These are phyloP conservation scores for Drosophila nikananu DNA, from an alignment of 1,140 invertebrate genomes.

Conservation along the genomic window DNA sequence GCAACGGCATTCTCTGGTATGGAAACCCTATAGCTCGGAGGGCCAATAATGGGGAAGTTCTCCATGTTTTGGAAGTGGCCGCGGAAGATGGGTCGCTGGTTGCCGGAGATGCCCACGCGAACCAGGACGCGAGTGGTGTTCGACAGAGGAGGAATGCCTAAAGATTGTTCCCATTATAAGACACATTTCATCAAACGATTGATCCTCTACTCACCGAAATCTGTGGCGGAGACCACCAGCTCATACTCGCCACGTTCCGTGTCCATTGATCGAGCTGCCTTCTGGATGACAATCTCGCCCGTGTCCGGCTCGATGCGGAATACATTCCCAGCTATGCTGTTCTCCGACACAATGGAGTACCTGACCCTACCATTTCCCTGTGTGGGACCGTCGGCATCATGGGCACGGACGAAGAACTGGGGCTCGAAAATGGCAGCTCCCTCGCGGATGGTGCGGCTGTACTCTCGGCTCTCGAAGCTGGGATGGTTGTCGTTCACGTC, in stretches of 20 bases:
- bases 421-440: slow-evolving; percentile 90
- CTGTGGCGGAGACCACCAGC: slow-evolving; percentile 89
- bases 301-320: slow-evolving; percentile 88
- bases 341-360: slow-evolving; percentile 90
- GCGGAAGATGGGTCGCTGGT: slow-evolving; percentile 91
- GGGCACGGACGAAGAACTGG: slow-evolving; percentile 90
- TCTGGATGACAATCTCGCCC: slow-evolving; percentile 89
- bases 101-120: slow-evolving; percentile 91
- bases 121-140: slow-evolving; percentile 89
- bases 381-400: slow-evolving; percentile 89
- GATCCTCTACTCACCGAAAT: slow-evolving; percentile 86
- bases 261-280: slow-evolving; percentile 89
- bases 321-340: slow-evolving; percentile 88
- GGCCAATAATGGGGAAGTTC: slow-evolving; percentile 86
- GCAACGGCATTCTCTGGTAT: slow-evolving; percentile 90
- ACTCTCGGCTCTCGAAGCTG: slow-evolving; percentile 90
- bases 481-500: slow-evolving; percentile 95
- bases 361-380: slow-evolving; percentile 89
- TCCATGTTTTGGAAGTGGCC: slow-evolving; percentile 88
- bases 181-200: not conserved
- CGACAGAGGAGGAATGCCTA: slow-evolving; percentile 87
- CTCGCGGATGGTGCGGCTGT: slow-evolving; percentile 91
- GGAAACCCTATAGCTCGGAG: slow-evolving; percentile 89
- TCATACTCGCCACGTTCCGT: slow-evolving; percentile 91
- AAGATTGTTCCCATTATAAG: not conserved